A percentile compares a stretch with the other conserved stretches of the same genome.
These are phyloP conservation scores for Daphoenositta chrysoptera DNA, from an alignment of 2,113 vertebrate genomes.

Conservation along the genomic window DNA sequence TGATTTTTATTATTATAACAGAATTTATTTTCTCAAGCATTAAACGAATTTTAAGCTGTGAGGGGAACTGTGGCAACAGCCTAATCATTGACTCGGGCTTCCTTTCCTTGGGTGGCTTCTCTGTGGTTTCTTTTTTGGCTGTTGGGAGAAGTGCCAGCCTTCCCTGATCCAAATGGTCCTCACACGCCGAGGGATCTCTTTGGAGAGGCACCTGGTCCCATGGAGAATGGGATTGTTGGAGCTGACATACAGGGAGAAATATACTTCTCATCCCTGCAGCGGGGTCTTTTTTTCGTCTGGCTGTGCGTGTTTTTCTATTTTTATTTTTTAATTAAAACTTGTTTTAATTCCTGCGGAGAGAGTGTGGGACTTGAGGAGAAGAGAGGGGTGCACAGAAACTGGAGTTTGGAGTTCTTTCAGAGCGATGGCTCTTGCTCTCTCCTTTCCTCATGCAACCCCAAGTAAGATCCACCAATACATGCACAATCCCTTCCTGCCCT, in stretches of 20 bases:
- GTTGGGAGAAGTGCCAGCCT: constrained; percentile 13
- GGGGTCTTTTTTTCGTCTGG: constrained; percentile 25
- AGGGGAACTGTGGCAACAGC: background rate
- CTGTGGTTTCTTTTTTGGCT: background rate
- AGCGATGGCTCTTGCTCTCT: constrained; percentile 18
- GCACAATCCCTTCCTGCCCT: constrained; percentile 43
- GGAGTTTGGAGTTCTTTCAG: background rate
- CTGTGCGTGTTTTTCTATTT: constrained; percentile 50
- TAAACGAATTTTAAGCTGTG: constrained; percentile 36
- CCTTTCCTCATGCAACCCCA: background rate
- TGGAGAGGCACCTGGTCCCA: background rate
- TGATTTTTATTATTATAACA: constrained; percentile 34
- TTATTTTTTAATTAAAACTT: constrained; percentile 33
- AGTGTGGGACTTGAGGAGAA: constrained; percentile 48
- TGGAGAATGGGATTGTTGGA: constrained; percentile 10
- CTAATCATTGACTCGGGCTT: constrained; percentile 18
- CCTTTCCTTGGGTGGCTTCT: constrained; percentile 37
- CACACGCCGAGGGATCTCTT: background rate
- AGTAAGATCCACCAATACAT: constrained; percentile 5
- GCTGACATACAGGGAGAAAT: constrained; percentile 28
- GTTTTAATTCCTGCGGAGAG: constrained; percentile 45
- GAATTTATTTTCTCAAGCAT: constrained; percentile 57
- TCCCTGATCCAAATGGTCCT: background rate
- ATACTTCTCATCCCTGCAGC: constrained; percentile 2
- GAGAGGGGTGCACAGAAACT: background rate